Conservation (phyloP, 2,888 invertebrate species). For the Synanthedon tipuliformis region DNA sequence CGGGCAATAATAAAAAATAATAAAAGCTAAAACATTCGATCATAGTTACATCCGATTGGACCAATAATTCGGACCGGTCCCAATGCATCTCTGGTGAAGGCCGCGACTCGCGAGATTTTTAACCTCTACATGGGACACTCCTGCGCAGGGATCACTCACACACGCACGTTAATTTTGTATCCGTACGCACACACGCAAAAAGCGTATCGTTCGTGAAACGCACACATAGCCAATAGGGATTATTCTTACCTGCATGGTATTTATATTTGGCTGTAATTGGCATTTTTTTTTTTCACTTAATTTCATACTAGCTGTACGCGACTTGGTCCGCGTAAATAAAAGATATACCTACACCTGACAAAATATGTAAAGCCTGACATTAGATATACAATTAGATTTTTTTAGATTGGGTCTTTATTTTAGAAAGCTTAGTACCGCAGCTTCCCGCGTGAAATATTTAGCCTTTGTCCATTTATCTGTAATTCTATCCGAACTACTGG, state of each 20-base stretch:
- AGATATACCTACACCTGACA: no score
- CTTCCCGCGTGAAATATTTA: no score
- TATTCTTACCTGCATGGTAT: conserved; percentile 43
- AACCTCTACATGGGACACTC: conserved; percentile 54
- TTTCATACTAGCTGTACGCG: no score
- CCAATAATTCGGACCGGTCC: conserved; percentile 47
- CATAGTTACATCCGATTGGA: conserved; percentile 21
- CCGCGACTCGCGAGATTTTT: conserved; percentile 54
- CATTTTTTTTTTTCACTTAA: conserved; percentile 33
- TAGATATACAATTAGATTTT: no score
- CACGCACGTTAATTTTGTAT: conserved; percentile 21
- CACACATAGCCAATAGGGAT: conserved; percentile 25
- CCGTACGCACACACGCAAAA: conserved; percentile 21
- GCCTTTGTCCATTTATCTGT: no score
- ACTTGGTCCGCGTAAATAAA: no score
- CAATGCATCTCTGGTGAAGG: conserved; percentile 66
- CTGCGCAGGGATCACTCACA: conserved; percentile 46
- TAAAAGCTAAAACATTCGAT: conserved; percentile 6
- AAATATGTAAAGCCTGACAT: no score
- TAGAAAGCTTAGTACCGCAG: no score
- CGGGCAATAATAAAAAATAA: neutral
- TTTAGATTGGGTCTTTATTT: no score
- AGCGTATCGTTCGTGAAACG: conserved; percentile 17
- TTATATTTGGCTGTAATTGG: conserved; percentile 32
- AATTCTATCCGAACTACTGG: no score